Evolutionary conservation across 2,113 vertebrate species (phyloP).

Genomic region (Phylloscopus whistleri): DNA sequence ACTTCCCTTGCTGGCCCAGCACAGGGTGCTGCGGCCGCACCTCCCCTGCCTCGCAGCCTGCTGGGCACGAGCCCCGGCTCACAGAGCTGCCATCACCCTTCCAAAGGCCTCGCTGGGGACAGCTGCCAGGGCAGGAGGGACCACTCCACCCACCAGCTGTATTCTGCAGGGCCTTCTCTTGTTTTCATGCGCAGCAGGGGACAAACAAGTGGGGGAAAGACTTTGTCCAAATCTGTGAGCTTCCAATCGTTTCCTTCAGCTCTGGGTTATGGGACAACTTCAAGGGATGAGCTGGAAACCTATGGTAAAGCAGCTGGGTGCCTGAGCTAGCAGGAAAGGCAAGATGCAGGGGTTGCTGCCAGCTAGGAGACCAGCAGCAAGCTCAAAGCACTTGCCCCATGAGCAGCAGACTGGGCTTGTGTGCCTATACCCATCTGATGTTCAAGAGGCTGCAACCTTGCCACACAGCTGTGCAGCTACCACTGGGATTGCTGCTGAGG

Average conservation of each 20-base stretch:
- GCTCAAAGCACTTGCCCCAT: neutral
- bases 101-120: neutral
- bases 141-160: neutral
- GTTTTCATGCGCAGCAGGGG: neutral
- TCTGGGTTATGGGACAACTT: neutral
- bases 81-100: neutral
- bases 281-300: neutral
- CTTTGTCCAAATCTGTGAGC: neutral
- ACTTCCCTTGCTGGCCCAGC: slow-evolving; percentile 51
- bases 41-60: neutral
- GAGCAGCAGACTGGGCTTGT: neutral
- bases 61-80: neutral
- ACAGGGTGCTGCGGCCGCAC: neutral
- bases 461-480: neutral
- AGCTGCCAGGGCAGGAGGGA: neutral
- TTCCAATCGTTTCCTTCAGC: neutral
- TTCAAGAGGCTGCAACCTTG: neutral
- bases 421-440: neutral
- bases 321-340: neutral
- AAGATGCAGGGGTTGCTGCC: neutral
- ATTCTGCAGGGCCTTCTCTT: neutral
- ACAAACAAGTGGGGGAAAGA: neutral
- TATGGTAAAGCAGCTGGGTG: neutral
- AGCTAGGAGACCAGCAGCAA: neutral
- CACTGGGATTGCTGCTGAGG: neutral